Evolutionary conservation across 2,888 invertebrate genomes (phyloP).

Genomic region (Monochamus alternatus): DNA sequence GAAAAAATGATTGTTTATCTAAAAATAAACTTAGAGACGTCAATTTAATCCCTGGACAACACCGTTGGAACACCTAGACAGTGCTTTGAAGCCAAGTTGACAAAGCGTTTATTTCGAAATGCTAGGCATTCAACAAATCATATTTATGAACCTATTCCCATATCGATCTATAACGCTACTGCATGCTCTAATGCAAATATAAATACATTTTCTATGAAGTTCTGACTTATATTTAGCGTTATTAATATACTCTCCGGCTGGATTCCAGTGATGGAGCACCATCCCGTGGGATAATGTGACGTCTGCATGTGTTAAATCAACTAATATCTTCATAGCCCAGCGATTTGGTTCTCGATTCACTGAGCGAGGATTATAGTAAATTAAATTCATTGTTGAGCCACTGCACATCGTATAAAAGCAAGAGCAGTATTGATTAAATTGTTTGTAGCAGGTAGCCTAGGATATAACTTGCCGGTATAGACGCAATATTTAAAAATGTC

Average conservation of each 20-base stretch:
- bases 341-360: conserved; percentile 43
- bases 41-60: too few relatives aligned
- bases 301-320: conserved; percentile 42
- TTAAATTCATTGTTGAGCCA: conserved; percentile 43
- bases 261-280: conserved; percentile 10
- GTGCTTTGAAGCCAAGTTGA: too few relatives aligned
- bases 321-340: conserved; percentile 45
- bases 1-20: too few relatives aligned
- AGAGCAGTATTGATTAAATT: conserved; percentile 39
- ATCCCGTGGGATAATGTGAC: conserved; percentile 3
- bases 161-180: not conserved
- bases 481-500: conserved; percentile 19
- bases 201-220: conserved; percentile 10
- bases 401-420: conserved; percentile 24
- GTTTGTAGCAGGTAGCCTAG: conserved; percentile 40
- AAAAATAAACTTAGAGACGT: too few relatives aligned
- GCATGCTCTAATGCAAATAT: not conserved
- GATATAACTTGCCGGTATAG: conserved; percentile 21
- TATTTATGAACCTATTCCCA: not conserved
- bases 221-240: conserved; percentile 3
- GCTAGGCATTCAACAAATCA: too few relatives aligned
- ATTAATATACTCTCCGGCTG: not conserved
- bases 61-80: too few relatives aligned
- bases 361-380: conserved; percentile 44
- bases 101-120: too few relatives aligned